Evolutionary conservation across 2,113 vertebrate species (phyloP), one percentile per base, ranked within the genome.

Genomic region (Lampris megalopsis): DNA sequence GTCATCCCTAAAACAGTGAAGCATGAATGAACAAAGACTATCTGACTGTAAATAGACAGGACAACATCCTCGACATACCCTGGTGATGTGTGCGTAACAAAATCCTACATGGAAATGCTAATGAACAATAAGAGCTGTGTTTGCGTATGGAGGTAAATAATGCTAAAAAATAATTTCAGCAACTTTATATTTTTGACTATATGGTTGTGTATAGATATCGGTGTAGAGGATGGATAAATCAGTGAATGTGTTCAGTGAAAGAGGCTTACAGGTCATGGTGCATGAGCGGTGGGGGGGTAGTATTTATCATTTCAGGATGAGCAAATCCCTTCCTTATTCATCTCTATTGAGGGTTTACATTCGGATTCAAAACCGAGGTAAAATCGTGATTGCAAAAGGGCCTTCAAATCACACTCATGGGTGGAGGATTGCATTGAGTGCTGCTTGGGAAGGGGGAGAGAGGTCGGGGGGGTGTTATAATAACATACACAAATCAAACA

Each of bases 301-400:
- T 24, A 24, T 24, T 7, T 57, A 56, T 24, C 50, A 53, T 63
- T 3, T 43, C 8, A 63, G 56, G 63, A 58, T 3, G n/a, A 13
- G 38, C 59, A 5, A 13, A 13, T 7, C 48, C 8, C 48, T 54
- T 79, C 74, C 63, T 85, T 81, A 81, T 83, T 80, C 77, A 50
- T 61, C 45, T 81, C 64, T 54, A 56, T 10, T 6, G 35, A 62
- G 71, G 38, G 52, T 56, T 45, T 61, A 63, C 36, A 57, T 24
- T 24, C 24, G 47, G 43, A 45, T 7, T 45, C 43, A 4, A 45
- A 7, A 45, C 43, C 37, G 40, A 9, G 11, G 4, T 64, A 38
- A 35, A 58, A 49, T 47, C 61, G 71, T 66, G 11, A 38, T 68
- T 42, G 4, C 45, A 68, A 61, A 58, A 53, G 24, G 24, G 24